Percentiles rank a stretch among this genome's conserved stretches.
phyloP scores from a whole-genome alignment of 2,888 invertebrate genomes.

The Cheilosia vernalis region DNA sequence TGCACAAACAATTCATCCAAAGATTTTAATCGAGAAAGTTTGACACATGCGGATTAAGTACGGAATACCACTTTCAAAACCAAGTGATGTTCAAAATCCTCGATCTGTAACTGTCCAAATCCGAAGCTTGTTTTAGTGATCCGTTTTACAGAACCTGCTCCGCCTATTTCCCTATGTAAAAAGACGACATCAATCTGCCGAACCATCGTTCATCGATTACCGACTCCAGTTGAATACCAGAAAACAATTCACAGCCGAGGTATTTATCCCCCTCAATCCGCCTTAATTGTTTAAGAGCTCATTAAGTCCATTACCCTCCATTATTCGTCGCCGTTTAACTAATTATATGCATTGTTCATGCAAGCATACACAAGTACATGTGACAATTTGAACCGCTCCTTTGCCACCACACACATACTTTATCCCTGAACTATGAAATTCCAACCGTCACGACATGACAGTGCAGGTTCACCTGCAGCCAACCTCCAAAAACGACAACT shows the following conservation, averaged over 20 bases:
- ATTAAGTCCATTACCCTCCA: conserved; percentile 46
- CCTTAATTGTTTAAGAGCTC: conserved; percentile 60
- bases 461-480: conserved; percentile 57
- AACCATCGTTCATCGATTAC: no score
- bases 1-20: no score
- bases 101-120: no score
- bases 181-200: no score
- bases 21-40: no score
- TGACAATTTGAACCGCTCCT: conserved; percentile 68
- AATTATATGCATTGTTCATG: conserved; percentile 57
- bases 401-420: conserved; percentile 2
- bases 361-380: conserved; percentile 29
- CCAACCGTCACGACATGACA: conserved; percentile 66
- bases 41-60: no score
- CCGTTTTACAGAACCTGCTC: no score
- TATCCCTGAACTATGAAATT: conserved; percentile 62
- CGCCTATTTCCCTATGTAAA: no score
- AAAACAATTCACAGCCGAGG: background rate
- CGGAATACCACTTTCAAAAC: no score
- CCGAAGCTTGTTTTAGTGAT: no score
- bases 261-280: conserved; percentile 3
- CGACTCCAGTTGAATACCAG: no score
- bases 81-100: no score
- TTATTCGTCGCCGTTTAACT: conserved; percentile 47
- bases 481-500: conserved; percentile 4